phyloP scores from a whole-genome alignment of 2,888 invertebrate species.

The Scaptodrosophila latifasciaeformis region DNA sequence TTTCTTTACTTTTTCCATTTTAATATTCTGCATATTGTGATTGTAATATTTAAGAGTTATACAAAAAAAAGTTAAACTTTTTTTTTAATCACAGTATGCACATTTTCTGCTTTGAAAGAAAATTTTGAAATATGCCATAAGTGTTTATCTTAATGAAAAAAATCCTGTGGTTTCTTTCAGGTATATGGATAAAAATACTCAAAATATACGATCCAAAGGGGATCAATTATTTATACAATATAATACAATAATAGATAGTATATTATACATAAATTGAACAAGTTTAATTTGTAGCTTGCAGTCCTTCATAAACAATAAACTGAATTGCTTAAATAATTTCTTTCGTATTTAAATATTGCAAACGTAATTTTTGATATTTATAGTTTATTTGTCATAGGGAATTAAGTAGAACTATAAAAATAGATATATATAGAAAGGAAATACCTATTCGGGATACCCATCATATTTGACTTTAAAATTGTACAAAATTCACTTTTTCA shows the following conservation, averaged over 20 bases:
- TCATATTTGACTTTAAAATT: constrained; percentile 33
- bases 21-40: no score
- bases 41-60: no score
- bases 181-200: no score
- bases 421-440: constrained; percentile 14
- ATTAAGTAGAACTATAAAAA: no score
- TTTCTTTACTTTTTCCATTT: background rate
- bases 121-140: constrained; percentile 57
- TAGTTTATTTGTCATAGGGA: background rate
- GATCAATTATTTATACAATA: no score
- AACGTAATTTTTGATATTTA: constrained; percentile 53
- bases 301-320: constrained; percentile 53
- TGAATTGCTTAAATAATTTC: constrained; percentile 64
- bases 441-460: constrained; percentile 59
- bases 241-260: background rate
- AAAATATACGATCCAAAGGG: no score
- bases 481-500: background rate
- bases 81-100: no score
- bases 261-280: constrained; percentile 45
- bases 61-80: no score
- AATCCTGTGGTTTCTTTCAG: constrained; percentile 33
- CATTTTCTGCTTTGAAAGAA: background rate
- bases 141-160: constrained; percentile 72
- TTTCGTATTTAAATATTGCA: constrained; percentile 71
- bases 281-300: constrained; percentile 65